These are phyloP conservation scores for Pangasius krempfi DNA, from an alignment of 2,797 vertebrate species.

Conservation along the genomic window DNA sequence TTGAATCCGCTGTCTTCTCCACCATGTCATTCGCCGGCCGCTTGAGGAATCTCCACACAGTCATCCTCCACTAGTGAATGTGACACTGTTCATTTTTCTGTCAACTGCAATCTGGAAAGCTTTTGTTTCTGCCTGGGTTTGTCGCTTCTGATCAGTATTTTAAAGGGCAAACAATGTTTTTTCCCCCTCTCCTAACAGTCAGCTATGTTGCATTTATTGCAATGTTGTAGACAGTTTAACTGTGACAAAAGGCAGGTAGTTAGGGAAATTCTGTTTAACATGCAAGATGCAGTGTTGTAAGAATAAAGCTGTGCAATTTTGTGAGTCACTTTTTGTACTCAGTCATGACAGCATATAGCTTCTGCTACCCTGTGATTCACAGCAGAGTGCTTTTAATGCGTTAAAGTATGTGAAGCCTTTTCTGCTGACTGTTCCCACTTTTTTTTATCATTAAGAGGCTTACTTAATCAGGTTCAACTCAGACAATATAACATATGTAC, in stretches of 20 bases:
- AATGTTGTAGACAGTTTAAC: constrained; percentile 30
- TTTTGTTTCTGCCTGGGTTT: constrained; percentile 54
- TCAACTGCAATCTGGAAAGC: constrained; percentile 62
- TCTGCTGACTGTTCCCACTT: constrained; percentile 32
- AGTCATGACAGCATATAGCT: constrained; percentile 33
- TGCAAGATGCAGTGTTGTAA: not conserved
- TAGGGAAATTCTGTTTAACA: constrained; percentile 27
- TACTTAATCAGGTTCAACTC: constrained; percentile 32
- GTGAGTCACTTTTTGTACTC: constrained; percentile 37
- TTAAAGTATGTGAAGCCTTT: constrained; percentile 20
- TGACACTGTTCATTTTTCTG: constrained; percentile 66
- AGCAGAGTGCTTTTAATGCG: constrained; percentile 31
- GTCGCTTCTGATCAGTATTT: constrained; percentile 48
- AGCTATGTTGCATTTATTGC: constrained; percentile 28
- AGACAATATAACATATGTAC: constrained; percentile 19
- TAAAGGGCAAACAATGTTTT: constrained; percentile 29
- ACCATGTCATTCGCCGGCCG: constrained; percentile 63
- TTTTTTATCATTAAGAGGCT: constrained; percentile 4
- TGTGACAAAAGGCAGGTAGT: constrained; percentile 29
- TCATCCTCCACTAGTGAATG: constrained; percentile 53
- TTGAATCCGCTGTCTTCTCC: constrained; percentile 75
- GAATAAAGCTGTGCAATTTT: constrained; percentile 35
- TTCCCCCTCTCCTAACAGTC: constrained; percentile 12
- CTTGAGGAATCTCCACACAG: constrained; percentile 64
- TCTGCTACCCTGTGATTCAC: constrained; percentile 43